These are phyloP conservation scores for Monopterus albus DNA, from an alignment of 2,113 vertebrate species.

Conservation along the genomic window DNA sequence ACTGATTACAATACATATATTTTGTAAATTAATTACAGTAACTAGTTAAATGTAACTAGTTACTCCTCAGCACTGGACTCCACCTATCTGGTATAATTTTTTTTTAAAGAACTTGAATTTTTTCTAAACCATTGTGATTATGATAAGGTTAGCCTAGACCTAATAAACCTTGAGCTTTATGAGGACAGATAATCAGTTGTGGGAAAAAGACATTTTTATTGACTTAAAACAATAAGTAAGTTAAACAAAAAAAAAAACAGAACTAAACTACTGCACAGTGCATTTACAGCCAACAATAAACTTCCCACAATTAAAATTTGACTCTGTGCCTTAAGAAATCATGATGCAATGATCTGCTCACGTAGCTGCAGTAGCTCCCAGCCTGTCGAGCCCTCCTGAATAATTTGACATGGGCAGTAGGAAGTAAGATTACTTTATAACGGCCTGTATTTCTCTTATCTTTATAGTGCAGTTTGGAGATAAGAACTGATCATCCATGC, in stretches of 20 bases:
- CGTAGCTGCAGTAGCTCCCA: constrained; percentile 50
- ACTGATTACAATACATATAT: too few species aligned
- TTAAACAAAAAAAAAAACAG: background rate
- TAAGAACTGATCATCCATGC: constrained; percentile 80
- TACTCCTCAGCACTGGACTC: too few species aligned
- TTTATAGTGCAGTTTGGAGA: constrained; percentile 76
- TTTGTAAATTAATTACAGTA: too few species aligned
- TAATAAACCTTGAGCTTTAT: background rate
- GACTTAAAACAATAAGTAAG: constrained; percentile 22
- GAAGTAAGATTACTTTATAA: constrained; percentile 72
- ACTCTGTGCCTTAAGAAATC: constrained; percentile 27
- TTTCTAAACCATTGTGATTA: too few species aligned
- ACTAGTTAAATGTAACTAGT: too few species aligned
- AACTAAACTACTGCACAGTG: background rate
- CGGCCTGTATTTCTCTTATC: constrained; percentile 76
- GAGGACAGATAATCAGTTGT: background rate
- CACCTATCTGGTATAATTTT: too few species aligned
- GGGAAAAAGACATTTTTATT: too few species aligned
- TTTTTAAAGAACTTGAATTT: too few species aligned
- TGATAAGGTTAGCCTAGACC: too few species aligned
- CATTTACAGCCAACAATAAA: constrained; percentile 17
- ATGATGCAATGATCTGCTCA: constrained; percentile 45
- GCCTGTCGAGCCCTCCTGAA: constrained; percentile 63
- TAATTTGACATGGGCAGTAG: constrained; percentile 77
- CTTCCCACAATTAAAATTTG: constrained; percentile 33